Base-by-base conservation (phyloP, 2,113 vertebrate species). In the Megatriorchis doriae region DNA sequence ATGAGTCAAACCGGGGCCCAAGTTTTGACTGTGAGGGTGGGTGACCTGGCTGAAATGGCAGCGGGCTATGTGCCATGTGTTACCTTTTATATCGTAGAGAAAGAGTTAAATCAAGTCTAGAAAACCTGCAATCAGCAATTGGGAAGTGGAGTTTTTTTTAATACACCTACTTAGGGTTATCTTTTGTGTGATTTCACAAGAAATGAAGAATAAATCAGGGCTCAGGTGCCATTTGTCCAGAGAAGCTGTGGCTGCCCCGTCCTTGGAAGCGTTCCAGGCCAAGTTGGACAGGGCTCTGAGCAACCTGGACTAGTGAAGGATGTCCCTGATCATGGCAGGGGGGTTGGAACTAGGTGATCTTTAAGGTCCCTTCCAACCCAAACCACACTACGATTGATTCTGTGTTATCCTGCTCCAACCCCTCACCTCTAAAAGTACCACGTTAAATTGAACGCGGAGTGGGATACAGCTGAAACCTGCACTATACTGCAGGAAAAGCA, bases 61-160 rank as follows among this genome's bases (percentile, higher is more conserved):
- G 55, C 34, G 4, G 5, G 31, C 16, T 6, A 2, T 0, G 2
- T 2, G 36, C 52, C 2, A 2, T 3, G 66, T 9, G 6, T 4
- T 15, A 25, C 14, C 8, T 27, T 36, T 11, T 3, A 2, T 4
- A 34, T 2, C 18, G 45, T 0, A 17, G 29, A 42, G 38, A 31
- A 70, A 29, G 9, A 48, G 53, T 4, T 1, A 42, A 11, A 25
- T 10, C 40, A 38, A 38, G 42, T 3, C 23, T 11, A 67, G 40
- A 32, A 81, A 74, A 12, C 19, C 82, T 50, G 8, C 52, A 8
- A 16, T 5, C 53, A 27, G 50, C 40, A 27, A 12, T 26, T 7
- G 6, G 9, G 20, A 62, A 45, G 50, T 11, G 32, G 43, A 40
- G 72, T 2, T 42, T 0, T 0, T 88, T n/a, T 21, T 13, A 82